Evolutionary conservation across 2,888 invertebrate genomes (phyloP).

Genomic region (Tigriopus californicus): DNA sequence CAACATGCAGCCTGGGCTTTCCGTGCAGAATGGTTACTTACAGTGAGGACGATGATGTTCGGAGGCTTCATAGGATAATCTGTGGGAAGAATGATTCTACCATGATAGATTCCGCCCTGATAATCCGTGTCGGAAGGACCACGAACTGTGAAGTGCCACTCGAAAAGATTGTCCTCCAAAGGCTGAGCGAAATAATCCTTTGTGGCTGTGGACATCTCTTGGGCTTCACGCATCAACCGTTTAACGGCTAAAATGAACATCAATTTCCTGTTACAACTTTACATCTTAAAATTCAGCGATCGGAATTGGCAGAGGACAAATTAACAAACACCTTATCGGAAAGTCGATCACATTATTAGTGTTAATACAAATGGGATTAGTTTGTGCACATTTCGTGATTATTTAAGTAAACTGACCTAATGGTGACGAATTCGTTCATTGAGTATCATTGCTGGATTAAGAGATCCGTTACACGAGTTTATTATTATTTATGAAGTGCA

Average conservation of each 20-base stretch:
- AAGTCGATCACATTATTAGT: too few species aligned
- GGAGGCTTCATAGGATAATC: constrained; percentile 97
- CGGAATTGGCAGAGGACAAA: too few species aligned
- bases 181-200: constrained; percentile 78
- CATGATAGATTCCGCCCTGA: constrained; percentile 77
- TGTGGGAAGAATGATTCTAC: constrained; percentile 68
- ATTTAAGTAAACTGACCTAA: too few species aligned
- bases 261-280: too few species aligned
- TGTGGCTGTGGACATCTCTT: constrained; percentile 62
- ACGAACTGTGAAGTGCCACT: constrained; percentile 90
- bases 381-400: too few species aligned
- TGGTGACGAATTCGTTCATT: too few species aligned
- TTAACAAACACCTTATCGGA: too few species aligned
- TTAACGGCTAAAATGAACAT: constrained; percentile 50
- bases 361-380: background rate
- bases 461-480: background rate
- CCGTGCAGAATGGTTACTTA: constrained; percentile 30
- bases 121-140: constrained; percentile 76
- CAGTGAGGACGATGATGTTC: constrained; percentile 74
- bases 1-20: too few species aligned
- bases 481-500: too few species aligned
- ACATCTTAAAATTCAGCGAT: too few species aligned
- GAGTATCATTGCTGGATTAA: background rate
- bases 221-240: constrained; percentile 74
- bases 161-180: constrained; percentile 81